A percentile compares a stretch with the other conserved stretches of the same genome.
These are phyloP conservation scores for Saxidomus purpurata DNA, from an alignment of 1,140 invertebrate genomes.

Conservation along the genomic window DNA sequence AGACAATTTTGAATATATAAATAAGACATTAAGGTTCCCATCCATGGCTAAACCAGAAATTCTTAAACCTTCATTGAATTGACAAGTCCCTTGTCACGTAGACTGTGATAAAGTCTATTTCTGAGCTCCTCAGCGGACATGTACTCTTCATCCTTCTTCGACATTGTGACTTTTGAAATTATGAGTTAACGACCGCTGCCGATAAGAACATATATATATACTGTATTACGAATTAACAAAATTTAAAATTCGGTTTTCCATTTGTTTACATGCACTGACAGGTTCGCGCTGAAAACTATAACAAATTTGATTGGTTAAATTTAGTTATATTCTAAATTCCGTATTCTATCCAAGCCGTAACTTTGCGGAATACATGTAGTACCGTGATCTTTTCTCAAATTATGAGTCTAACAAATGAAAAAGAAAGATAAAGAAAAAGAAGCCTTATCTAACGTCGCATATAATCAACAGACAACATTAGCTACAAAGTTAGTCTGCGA, in stretches of 20 bases:
- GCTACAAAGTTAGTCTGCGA: no score
- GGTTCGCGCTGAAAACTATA: not conserved
- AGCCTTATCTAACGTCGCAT: no score
- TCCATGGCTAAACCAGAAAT: not conserved
- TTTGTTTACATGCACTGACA: slow-evolving; percentile 8
- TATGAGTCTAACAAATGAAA: no score
- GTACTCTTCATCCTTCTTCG: slow-evolving; percentile 76
- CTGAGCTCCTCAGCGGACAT: slow-evolving; percentile 81
- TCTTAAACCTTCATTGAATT: slow-evolving; percentile 80
- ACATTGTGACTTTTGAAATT: slow-evolving; percentile 65
- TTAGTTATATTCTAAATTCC: not conserved
- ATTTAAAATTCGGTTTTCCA: not conserved
- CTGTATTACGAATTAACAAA: no score
- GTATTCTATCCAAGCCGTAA: no score
- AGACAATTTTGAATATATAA: no score
- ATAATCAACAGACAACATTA: no score
- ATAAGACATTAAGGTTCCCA: no score
- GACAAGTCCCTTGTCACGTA: slow-evolving; percentile 80
- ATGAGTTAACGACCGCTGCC: not conserved
- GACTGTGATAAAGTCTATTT: slow-evolving; percentile 80
- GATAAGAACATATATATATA: no score
- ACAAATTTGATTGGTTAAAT: not conserved
- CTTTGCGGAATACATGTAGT: no score
- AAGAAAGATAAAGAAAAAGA: no score
- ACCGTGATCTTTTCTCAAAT: no score